Evolutionary conservation across 2,888 invertebrate genomes (phyloP), one percentile per base, ranked within the genome.

Genomic region (Buathra laborator): DNA sequence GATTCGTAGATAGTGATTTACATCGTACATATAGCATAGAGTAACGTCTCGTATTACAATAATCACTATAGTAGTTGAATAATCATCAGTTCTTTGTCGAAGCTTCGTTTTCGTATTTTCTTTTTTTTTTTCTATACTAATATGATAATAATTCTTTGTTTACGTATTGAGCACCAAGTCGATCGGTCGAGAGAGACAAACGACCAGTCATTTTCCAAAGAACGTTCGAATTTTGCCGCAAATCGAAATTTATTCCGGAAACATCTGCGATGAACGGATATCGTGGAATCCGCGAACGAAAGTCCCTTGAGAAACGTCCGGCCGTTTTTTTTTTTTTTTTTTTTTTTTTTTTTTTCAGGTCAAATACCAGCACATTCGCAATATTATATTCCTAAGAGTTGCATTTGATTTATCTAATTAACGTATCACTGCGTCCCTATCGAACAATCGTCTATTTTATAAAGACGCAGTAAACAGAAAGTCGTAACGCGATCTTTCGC

Each of bases 361-460:
- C 32, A 88, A 90, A 90, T 88, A 85, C 87, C 87, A 85, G 88
- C 85, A 88, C 87, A 89, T 87, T 88, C 85, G 78, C 87, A 89
- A 89, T 89, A 90, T 86, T 86, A 89, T 59, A 67, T 78, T 74
- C 44, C 56, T 29, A 62, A 71, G 37, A 51, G 43, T 64, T 44
- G 70, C 64, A 43, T 43, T 74, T 53, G 51, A 14, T 71, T 59
- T 64, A 53, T 16, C 67, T 19, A 67, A 74, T 67, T 32, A 32
- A 48, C 9, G 56, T 4, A 56, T 43, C 43, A 12, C 24, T 43
- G n/a, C 24, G 37, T 68, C 19, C 24, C 67, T 75, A 53, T 75
- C 14, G 46, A 72, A 72, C 19, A 24, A 62, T 81, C 56, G 56
- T 67, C 53, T 56, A 46, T 6, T 29, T 56, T 71, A 62, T 46